Base-by-base conservation (phyloP, 2,888 invertebrate genomes). In the Carcina quercana region DNA sequence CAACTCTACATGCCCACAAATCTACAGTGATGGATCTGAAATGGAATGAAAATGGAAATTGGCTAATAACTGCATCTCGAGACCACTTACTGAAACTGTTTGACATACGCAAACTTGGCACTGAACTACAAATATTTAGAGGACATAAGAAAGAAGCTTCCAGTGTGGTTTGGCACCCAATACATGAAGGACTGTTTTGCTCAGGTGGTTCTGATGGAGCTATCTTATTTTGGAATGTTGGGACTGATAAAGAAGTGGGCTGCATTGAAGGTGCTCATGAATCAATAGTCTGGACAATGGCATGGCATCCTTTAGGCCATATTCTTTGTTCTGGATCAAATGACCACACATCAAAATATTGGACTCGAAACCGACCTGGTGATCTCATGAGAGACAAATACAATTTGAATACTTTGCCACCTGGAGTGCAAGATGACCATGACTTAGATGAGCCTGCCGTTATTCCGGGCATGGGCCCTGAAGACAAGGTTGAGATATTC, bases 1-100 rank as follows among this genome's bases (percentile, higher is more conserved):
- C 98, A 11, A 99, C 98, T 21, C 85, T 99, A 88, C 98, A 99
- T 76, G 98, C 98, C 25, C 99, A 99, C 76, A 99, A 99, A 80
- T 97, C 96, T 33, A 98, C 99, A 15, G 99, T 99, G 8, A 98
- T 98, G 97, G 97, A 98, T 70, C 88, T 98, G 14, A 95, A 97
- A 73, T 99, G 99, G 98, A 99, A 99, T 78, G 91, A 92, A 30
- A 99, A 99, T 86, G 99, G 99, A 2, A 98, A 99, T 72, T 99
- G 99, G 99, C 84, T 99, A 31, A 91, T 98, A 32, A 98, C 98
- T n/a, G 98, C 98, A 0, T 98, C 98, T 2, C 86, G 98, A 42
- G 98, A 99, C 78, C 98, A 98, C 79, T 86, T 99, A 43, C 87
- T 99, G 25, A 99, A 99, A 74, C 76, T 99, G 34, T 99, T 99